Conservation (phyloP, 2,113 vertebrate species). For the Tragelaphus imberbis region DNA sequence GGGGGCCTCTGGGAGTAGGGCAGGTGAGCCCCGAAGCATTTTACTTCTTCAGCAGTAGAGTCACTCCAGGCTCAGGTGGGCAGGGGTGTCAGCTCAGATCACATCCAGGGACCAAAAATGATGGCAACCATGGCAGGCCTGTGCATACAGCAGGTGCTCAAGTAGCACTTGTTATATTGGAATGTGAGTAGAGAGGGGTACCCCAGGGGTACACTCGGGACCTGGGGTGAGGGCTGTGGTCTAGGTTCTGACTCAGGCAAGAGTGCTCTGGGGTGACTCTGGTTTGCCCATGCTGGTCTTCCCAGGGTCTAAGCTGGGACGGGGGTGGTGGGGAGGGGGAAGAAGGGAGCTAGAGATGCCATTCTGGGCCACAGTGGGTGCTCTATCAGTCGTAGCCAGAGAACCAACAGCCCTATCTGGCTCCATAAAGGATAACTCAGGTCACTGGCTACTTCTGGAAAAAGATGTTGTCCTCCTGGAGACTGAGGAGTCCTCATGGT, state of each 20-base stretch:
- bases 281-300: neutral
- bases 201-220: neutral
- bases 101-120: neutral
- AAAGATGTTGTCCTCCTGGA: neutral
- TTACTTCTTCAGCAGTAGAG: fast-evolving
- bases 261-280: neutral
- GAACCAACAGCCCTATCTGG: neutral
- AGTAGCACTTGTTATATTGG: neutral
- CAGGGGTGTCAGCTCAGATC: neutral
- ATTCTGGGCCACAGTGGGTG: neutral
- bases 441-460: neutral
- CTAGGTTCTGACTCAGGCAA: neutral
- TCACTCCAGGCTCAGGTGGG: neutral
- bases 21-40: neutral
- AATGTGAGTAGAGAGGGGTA: neutral
- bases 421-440: neutral
- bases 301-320: neutral
- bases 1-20: neutral
- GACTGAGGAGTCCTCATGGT: neutral
- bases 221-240: neutral
- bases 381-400: neutral
- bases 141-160: neutral
- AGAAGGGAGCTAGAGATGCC: neutral
- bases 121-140: fast-evolving
- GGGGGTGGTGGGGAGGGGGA: fast-evolving